These are phyloP conservation scores for Drosophila niveifrons DNA, from an alignment of 2,888 invertebrate genomes.

Conservation along the genomic window DNA sequence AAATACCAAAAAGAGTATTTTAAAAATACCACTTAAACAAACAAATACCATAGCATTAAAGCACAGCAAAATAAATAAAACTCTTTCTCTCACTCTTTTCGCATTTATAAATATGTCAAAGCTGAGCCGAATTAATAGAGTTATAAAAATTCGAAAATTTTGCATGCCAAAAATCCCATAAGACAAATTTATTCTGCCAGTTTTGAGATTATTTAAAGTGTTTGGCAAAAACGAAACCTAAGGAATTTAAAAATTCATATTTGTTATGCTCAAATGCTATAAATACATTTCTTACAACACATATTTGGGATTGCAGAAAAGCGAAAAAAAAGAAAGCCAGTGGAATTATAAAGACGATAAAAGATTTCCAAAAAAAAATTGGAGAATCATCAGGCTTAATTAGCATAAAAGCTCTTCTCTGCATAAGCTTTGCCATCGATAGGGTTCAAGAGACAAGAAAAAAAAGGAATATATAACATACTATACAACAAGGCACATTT, in stretches of 20 bases:
- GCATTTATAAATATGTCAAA: not conserved
- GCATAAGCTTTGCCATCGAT: slow-evolving; percentile 48
- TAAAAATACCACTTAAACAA: too few species aligned
- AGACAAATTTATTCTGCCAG: not conserved
- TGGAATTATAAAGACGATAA: not conserved
- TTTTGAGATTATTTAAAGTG: not conserved
- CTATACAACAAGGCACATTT: slow-evolving; percentile 15
- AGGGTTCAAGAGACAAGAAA: slow-evolving; percentile 14
- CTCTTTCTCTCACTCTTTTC: not conserved
- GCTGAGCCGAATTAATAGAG: not conserved
- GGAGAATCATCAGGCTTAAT: slow-evolving; percentile 39
- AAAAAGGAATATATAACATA: slow-evolving; percentile 20
- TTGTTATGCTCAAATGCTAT: not conserved
- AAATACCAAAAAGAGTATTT: too few species aligned
- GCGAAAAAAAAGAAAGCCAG: not conserved
- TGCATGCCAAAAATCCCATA: not conserved
- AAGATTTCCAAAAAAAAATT: slow-evolving; percentile 5
- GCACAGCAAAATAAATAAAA: too few species aligned
- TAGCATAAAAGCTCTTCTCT: slow-evolving; percentile 50
- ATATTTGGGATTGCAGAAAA: not conserved
- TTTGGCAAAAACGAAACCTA: not conserved
- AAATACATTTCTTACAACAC: not conserved
- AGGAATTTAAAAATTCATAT: not conserved
- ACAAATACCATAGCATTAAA: too few species aligned
- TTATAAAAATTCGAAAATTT: not conserved